Evolutionary conservation across 1,140 invertebrate genomes (phyloP).

Genomic region (Andrena cerasifolii): DNA sequence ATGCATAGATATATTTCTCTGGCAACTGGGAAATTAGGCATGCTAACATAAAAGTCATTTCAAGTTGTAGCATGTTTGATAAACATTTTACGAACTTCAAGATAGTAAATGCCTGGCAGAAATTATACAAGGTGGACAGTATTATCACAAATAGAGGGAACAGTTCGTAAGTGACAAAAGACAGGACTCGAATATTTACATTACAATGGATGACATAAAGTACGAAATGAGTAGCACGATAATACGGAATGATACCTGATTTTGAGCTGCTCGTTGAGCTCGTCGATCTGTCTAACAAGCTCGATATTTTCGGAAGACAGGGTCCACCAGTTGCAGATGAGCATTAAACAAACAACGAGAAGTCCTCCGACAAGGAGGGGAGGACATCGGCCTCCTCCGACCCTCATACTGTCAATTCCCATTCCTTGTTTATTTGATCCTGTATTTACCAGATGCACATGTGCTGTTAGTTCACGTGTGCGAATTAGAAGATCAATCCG

Average conservation of each 20-base stretch:
- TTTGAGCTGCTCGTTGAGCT: slow-evolving; percentile 80
- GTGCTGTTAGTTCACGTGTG: slow-evolving; percentile 9
- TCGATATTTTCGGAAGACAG: slow-evolving; percentile 81
- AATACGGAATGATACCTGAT: slow-evolving; percentile 72
- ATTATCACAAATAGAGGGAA: neutral
- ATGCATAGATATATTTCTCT: neutral
- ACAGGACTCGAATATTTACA: neutral
- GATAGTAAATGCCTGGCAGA: neutral
- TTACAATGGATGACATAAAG: neutral
- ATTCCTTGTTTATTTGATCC: slow-evolving; percentile 70
- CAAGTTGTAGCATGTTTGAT: neutral
- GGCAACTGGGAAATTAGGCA: neutral
- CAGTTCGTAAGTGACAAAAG: neutral
- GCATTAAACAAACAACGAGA: slow-evolving; percentile 78
- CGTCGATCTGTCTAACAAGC: slow-evolving; percentile 80
- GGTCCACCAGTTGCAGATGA: slow-evolving; percentile 82
- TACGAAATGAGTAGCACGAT: neutral
- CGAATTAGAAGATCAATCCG: slow-evolving; percentile 13
- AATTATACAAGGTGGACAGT: neutral
- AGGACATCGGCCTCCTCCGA: slow-evolving; percentile 81
- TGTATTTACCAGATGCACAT: slow-evolving; percentile 31
- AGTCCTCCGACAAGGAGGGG: slow-evolving; percentile 79
- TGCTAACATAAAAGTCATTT: neutral
- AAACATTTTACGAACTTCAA: slow-evolving; percentile 12
- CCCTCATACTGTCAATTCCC: slow-evolving; percentile 82